Percentiles rank a stretch among this genome's conserved stretches.
Evolutionary conservation across 2,113 vertebrate species (phyloP).

Genomic region (Ophthalmolycus amberensis): DNA sequence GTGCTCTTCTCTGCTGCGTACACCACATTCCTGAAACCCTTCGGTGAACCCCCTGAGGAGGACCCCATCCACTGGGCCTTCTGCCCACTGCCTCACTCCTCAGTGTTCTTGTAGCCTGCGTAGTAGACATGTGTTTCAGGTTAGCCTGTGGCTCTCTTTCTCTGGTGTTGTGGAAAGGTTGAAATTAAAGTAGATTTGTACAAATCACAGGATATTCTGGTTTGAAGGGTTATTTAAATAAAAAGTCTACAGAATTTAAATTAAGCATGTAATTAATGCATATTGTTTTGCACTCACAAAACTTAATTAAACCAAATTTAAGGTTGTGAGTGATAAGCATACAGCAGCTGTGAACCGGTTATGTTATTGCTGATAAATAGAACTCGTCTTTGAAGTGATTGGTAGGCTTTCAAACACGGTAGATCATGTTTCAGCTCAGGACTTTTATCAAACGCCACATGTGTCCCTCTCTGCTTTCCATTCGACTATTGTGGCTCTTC

Average conservation of each 20-base stretch:
- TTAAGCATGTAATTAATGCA: too few species aligned
- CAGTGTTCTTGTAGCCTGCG: not conserved
- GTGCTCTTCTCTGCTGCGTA: conserved; percentile 36
- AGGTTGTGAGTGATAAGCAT: not conserved
- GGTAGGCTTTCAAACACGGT: too few species aligned
- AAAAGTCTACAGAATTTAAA: not conserved
- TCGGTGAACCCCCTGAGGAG: conserved; percentile 17
- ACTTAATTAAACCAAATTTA: not conserved
- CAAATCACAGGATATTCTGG: not conserved
- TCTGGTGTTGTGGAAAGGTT: not conserved
- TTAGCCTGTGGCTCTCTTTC: not conserved
- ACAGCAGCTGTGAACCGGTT: too few species aligned
- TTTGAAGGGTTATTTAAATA: not conserved
- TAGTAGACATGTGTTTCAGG: not conserved
- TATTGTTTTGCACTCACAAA: not conserved
- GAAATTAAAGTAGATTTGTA: not conserved
- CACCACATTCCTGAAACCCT: conserved; percentile 62
- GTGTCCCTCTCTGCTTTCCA: too few species aligned
- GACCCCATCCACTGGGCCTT: not conserved
- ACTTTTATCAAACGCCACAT: too few species aligned
- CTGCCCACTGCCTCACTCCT: not conserved
- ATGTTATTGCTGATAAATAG: too few species aligned
- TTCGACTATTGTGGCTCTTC: too few species aligned
- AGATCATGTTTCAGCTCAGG: too few species aligned
- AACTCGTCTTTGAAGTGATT: too few species aligned